phyloP scores from a whole-genome alignment of 2,113 vertebrate genomes.

The Dromaius novaehollandiae region DNA sequence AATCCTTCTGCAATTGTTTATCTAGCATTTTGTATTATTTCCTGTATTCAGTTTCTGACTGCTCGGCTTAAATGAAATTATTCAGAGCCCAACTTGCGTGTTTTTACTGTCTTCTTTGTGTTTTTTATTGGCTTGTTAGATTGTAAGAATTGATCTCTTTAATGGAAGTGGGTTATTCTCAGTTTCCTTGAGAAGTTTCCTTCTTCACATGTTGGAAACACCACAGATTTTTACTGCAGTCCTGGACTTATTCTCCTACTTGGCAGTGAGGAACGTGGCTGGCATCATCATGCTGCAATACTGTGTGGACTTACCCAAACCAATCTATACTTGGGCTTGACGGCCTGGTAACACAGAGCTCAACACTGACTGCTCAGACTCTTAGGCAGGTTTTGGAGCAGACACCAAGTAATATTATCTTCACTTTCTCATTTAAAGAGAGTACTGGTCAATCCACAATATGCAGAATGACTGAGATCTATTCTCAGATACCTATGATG shows the following conservation, averaged over 20 bases:
- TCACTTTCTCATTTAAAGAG: not conserved
- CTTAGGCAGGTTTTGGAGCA: not conserved
- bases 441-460: not conserved
- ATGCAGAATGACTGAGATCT: not conserved
- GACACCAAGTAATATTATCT: not conserved
- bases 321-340: not conserved
- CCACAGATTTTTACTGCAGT: fast-evolving
- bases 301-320: not conserved
- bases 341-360: not conserved
- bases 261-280: not conserved
- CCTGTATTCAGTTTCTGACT: not conserved
- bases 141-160: not conserved
- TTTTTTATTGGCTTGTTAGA: not conserved
- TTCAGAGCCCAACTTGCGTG: not conserved
- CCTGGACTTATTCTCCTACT: not conserved
- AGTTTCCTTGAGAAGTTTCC: not conserved
- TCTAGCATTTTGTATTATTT: not conserved
- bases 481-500: not conserved
- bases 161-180: not conserved
- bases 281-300: not conserved
- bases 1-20: not conserved
- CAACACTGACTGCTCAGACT: not conserved
- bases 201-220: not conserved
- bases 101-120: not conserved
- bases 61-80: not conserved